Conservation (phyloP, 2,113 vertebrate genomes). For the Catharus fuscescens region DNA sequence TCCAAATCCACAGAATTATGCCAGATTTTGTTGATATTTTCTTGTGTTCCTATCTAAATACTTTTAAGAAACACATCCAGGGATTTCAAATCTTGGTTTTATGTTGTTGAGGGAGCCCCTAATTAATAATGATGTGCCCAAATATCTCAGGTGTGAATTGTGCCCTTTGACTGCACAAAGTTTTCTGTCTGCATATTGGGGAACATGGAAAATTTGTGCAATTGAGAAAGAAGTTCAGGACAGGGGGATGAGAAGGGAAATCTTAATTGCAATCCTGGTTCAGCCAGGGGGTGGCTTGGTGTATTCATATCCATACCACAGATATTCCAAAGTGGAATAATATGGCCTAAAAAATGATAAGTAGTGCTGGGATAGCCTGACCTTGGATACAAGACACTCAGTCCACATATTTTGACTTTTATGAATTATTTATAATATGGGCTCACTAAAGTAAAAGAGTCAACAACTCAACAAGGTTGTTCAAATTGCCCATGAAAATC, state of each 20-base stretch:
- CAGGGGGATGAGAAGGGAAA: neutral
- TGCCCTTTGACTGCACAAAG: neutral
- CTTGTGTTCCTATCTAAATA: neutral
- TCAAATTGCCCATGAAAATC: neutral
- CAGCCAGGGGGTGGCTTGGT: neutral
- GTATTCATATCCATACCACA: neutral
- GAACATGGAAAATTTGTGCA: neutral
- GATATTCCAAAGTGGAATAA: neutral
- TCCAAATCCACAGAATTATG: neutral
- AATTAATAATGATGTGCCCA: no score
- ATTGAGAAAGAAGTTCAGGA: neutral
- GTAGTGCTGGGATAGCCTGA: neutral
- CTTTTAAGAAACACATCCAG: neutral
- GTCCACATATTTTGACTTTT: neutral
- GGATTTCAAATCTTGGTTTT: neutral
- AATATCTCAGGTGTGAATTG: neutral
- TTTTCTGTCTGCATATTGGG: neutral
- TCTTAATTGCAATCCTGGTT: neutral
- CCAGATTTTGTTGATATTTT: neutral
- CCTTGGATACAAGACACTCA: neutral
- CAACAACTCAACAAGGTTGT: accelerated
- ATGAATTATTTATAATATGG: neutral
- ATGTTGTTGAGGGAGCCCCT: neutral
- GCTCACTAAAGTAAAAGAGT: neutral
- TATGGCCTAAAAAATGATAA: neutral